Base-by-base conservation (phyloP, 2,797 vertebrate genomes). In the Pangasius djambal region DNA sequence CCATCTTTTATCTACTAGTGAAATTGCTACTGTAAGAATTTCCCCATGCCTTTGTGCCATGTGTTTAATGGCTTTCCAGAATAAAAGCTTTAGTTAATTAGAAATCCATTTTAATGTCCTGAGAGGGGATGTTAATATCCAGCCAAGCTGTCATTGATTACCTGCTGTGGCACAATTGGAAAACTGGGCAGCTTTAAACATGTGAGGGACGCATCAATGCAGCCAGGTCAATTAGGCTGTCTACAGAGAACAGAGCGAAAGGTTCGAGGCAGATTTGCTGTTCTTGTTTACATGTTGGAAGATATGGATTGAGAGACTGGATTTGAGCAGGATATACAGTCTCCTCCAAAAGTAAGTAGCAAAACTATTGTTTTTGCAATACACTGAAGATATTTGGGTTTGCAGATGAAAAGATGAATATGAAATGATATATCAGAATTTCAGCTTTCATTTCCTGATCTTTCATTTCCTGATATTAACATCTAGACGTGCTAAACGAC, bases 91-190 rank as follows among this genome's bases (percentile, higher is more conserved):
- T 15, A 44, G 85, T 89, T 88, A 86, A 92, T 91, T 92, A 92
- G 87, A 77, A 91, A 88, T 83, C 86, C 59, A 84, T 89, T 89
- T 88, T 90, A 89, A 91, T 92, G 90, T 85, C 81, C 84, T 90
- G 75, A 59, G 75, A 86, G 13, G 72, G 59, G 88, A 92, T 90
- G 91, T 93, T 94, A 89, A 93, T 95, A 92, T 94, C 92, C 91
- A 90, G 91, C 86, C 65, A 22, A 79, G 85, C 77, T 67, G 79
- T 7, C 83, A 95, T 93, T 81, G 93, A 95, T 94, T 93, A 89
- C 85, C 85, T 87, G 90, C 81, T 69, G 57, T 81, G 86, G 87
- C 40, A 69, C 86, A 86, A 89, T 89, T 89, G 88, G 85, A 63
- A 44, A 87, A 37, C 10, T 1, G 57, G 77, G 81, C 61, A 87